phyloP scores from a whole-genome alignment of 2,113 vertebrate species.

The Trogon surrucura region DNA sequence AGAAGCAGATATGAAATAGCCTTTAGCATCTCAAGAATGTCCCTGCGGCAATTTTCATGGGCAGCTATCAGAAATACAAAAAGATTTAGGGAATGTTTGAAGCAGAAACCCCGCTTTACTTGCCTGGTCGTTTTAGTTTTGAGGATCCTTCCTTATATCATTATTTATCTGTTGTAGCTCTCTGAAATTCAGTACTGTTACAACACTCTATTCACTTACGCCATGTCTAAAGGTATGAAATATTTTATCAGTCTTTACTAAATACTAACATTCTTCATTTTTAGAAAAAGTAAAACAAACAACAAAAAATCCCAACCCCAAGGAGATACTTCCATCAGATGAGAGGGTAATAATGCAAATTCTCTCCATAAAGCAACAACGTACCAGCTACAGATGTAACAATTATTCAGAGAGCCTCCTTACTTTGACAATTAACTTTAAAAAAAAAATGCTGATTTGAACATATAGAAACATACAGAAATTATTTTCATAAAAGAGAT shows the following conservation, averaged over 20 bases:
- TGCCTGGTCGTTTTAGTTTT: not conserved
- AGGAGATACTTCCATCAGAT: not conserved
- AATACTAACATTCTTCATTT: not conserved
- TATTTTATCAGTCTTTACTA: not conserved
- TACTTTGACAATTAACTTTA: not conserved
- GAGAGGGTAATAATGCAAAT: not conserved
- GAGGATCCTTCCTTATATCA: not conserved
- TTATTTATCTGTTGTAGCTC: not conserved
- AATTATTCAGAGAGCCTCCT: not conserved
- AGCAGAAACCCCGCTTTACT: not conserved
- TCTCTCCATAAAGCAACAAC: not conserved
- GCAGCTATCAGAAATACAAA: not conserved
- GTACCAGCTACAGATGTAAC: not conserved
- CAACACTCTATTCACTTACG: not conserved
- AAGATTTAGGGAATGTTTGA: not conserved
- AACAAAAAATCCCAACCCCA: fast-evolving
- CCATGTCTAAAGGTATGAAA: not conserved
- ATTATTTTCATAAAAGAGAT: not conserved
- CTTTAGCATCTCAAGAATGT: not conserved
- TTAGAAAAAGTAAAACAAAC: not conserved
- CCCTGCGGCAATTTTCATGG: not conserved
- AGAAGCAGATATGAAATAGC: not conserved
- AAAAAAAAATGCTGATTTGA: not conserved
- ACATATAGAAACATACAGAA: not conserved
- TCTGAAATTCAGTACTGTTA: not conserved